phyloP scores from a whole-genome alignment of 2,797 vertebrate species.

The Argya squamiceps region DNA sequence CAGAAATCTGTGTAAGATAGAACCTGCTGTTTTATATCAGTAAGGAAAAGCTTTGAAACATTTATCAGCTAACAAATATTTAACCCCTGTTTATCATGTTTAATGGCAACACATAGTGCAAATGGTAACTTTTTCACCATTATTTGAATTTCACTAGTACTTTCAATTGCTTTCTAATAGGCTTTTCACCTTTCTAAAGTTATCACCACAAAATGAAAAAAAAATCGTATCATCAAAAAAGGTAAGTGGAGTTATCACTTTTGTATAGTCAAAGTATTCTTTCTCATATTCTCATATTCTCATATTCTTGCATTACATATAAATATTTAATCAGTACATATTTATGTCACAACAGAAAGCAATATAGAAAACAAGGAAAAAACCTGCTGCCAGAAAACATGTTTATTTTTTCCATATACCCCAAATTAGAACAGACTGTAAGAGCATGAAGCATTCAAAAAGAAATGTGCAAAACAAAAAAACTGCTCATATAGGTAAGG shows the following conservation, averaged over 20 bases:
- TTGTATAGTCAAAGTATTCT: neutral
- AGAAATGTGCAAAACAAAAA: neutral
- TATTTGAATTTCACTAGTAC: neutral
- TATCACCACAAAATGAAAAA: neutral
- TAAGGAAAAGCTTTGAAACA: neutral
- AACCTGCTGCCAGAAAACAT: neutral
- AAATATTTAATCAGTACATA: neutral
- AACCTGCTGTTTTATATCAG: neutral
- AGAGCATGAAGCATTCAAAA: neutral
- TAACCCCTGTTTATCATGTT: neutral
- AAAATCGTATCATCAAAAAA: neutral
- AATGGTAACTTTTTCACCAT: neutral
- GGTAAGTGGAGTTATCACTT: neutral
- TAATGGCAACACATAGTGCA: neutral
- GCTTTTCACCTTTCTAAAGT: neutral
- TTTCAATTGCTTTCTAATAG: neutral
- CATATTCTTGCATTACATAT: neutral
- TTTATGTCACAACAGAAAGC: neutral
- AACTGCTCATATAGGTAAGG: neutral
- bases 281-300: neutral
- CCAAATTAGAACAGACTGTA: neutral
- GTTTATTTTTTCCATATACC: neutral
- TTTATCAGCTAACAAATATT: neutral
- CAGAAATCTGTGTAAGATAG: neutral
- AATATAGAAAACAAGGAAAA: neutral